Evolutionary conservation across 2,888 invertebrate species (phyloP), one percentile per base, ranked within the genome.

Genomic region (Netelia virgata): DNA sequence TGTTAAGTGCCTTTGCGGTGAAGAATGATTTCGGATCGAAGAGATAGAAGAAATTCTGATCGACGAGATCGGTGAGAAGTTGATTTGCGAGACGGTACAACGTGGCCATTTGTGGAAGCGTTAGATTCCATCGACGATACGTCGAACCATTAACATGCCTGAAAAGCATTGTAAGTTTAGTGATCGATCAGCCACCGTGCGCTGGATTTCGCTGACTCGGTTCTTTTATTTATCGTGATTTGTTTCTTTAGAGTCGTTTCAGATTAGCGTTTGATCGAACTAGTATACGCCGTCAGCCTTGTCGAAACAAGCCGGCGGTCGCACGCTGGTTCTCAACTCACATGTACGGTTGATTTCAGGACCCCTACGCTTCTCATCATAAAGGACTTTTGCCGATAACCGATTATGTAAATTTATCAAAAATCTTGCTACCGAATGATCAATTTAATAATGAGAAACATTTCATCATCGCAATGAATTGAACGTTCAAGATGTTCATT

Each of bases 21-120:
- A 99, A 99, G 94, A 99, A 99, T 91, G 99, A 99, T 94, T 99
- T 99, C 16, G 99, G 97, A 94, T 99, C 99, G 94, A 99, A 99
- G 2, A 99, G 95, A 93, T 99, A 99, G 94, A 99, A 99, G 94
- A 99, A 99, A 94, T 99, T 99, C 85, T 98, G 97, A 94, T 99
- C 99, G 0, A 99, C 98, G 86, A 99, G 95, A 94, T 99, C 99
- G 11, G 99, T 99, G 53, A 99, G 94, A 77, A 99, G 95, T 93
- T 99, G 99, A 95, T 99, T 99, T 0, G 99, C 99, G 86, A 99
- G 95, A 83, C 99, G 96, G 93, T 99, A 99, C 53, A 99, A 94
- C 0, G 99, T 99, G 0, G 99, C 99, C 97, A 99, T 97, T 94
- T 99, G 98, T 0, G 99, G 99, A 83, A 99, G 94, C 0, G 97